A percentile compares a stretch with the other conserved stretches of the same genome.
These are phyloP conservation scores for Aythya baeri DNA, from an alignment of 2,113 vertebrate genomes.

Conservation along the genomic window DNA sequence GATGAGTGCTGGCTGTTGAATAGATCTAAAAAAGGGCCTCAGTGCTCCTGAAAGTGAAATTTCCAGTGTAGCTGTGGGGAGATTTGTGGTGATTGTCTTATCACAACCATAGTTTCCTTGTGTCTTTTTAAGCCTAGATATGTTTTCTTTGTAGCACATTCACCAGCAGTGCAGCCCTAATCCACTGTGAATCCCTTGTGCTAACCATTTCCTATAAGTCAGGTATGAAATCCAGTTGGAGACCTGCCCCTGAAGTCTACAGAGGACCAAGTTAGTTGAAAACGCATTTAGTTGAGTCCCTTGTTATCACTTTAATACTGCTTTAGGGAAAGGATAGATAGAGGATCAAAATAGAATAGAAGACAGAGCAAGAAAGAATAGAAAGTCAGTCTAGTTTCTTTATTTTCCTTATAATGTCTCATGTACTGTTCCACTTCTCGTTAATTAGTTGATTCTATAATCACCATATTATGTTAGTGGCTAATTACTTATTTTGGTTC, in stretches of 20 bases:
- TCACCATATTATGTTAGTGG: neutral
- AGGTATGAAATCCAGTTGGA: neutral
- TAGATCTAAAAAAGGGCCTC: neutral
- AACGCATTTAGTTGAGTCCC: neutral
- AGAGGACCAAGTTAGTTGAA: neutral
- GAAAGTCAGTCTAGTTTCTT: neutral
- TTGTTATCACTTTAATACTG: neutral
- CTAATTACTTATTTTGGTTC: slow-evolving; percentile 12
- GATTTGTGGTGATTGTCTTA: neutral
- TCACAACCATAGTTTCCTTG: neutral
- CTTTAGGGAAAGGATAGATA: neutral
- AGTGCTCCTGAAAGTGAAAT: neutral
- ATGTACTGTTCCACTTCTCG: neutral
- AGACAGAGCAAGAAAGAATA: neutral
- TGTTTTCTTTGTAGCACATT: neutral
- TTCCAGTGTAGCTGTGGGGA: neutral
- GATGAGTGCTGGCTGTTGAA: neutral
- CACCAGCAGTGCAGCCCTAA: neutral
- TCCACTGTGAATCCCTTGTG: no score
- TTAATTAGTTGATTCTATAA: neutral
- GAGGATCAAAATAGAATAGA: neutral
- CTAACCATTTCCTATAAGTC: neutral
- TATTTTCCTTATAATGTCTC: neutral
- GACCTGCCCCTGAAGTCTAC: neutral
- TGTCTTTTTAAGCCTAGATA: neutral